phyloP scores from a whole-genome alignment of 2,888 invertebrate species.

The Alloscopus bannaensis region DNA sequence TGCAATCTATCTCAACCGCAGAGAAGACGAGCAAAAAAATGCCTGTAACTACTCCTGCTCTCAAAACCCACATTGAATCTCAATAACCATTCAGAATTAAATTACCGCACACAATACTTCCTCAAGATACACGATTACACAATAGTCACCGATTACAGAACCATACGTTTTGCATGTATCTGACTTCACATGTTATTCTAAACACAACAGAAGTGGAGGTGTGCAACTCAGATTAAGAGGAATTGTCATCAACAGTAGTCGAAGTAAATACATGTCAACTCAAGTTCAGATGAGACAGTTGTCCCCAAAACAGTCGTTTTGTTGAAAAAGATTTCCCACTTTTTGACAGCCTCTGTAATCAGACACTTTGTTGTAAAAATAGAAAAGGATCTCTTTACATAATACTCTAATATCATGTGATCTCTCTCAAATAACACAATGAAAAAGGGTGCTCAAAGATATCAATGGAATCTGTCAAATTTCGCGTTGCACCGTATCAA shows the following conservation, averaged over 20 bases:
- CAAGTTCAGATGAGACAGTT: too few relatives aligned
- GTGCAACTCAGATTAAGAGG: constrained; percentile 44
- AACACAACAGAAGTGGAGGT: too few relatives aligned
- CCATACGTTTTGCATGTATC: too few relatives aligned
- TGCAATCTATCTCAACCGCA: neutral
- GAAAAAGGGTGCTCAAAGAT: neutral
- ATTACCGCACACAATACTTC: neutral
- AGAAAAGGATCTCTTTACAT: too few relatives aligned
- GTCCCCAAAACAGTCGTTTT: too few relatives aligned
- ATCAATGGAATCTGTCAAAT: constrained; percentile 41
- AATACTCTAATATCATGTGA: too few relatives aligned
- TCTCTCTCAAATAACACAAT: too few relatives aligned
- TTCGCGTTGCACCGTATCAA: constrained; percentile 39
- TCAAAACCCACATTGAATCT: neutral
- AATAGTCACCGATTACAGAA: neutral
- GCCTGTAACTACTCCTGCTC: neutral
- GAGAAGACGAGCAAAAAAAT: constrained; percentile 3
- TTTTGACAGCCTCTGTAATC: too few relatives aligned
- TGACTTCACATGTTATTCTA: too few relatives aligned
- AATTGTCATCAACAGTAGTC: constrained; percentile 34
- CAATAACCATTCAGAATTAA: constrained; percentile 1
- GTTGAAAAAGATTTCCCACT: too few relatives aligned
- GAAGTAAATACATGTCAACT: too few relatives aligned
- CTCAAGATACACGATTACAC: constrained; percentile 16
- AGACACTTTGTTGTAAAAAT: too few relatives aligned